These are phyloP conservation scores for Callipepla californica DNA, from an alignment of 2,113 vertebrate genomes.

Conservation along the genomic window DNA sequence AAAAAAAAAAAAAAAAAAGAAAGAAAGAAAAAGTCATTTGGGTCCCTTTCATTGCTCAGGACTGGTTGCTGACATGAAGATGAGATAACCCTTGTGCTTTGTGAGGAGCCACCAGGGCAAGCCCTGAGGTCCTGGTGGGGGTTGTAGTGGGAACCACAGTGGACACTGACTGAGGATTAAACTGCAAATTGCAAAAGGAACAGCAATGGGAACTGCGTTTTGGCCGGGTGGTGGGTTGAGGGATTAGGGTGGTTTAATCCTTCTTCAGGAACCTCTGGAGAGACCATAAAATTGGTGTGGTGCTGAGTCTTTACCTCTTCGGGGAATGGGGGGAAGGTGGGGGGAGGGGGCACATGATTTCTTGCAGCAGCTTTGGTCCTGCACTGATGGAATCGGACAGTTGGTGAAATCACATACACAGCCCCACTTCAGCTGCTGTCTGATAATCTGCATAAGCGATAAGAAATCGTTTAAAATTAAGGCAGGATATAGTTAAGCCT, in stretches of 20 bases:
- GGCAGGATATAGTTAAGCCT: background rate
- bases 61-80: background rate
- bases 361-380: background rate
- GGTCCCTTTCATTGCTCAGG: conserved; percentile 20
- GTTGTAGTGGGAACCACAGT: background rate
- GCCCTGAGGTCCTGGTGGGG: background rate
- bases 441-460: background rate
- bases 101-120: background rate
- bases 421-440: background rate
- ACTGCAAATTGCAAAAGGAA: background rate
- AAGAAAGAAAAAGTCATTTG: background rate
- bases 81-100: background rate
- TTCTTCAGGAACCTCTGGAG: background rate
- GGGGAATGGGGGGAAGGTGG: background rate
- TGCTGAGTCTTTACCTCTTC: background rate
- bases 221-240: background rate
- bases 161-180: background rate
- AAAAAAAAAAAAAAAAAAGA: background rate
- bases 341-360: background rate
- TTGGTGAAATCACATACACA: background rate
- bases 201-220: background rate
- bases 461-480: background rate
- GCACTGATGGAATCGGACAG: rapidly evolving
- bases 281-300: rapidly evolving
- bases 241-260: background rate